Evolutionary conservation across 2,888 invertebrate species (phyloP).

Genomic region (Volucella zonaria): DNA sequence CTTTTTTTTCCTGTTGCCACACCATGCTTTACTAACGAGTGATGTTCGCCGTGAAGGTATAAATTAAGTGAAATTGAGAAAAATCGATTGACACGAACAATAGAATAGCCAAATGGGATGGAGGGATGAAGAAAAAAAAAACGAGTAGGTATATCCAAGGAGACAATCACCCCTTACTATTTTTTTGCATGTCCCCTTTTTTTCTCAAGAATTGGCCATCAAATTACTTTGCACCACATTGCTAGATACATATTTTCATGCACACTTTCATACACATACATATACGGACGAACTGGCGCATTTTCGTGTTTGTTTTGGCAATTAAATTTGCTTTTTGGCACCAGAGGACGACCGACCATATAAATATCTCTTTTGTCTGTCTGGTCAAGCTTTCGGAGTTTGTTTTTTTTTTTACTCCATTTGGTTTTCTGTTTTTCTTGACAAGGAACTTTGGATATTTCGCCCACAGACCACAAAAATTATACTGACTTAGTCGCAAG

Average conservation of each 20-base stretch:
- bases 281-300: background rate
- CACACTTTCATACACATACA: background rate
- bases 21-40: conserved; percentile 57
- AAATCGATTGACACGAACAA: conserved; percentile 71
- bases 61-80: conserved; percentile 66
- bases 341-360: conserved; percentile 53
- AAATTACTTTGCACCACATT: conserved; percentile 67
- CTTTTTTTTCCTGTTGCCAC: conserved; percentile 1
- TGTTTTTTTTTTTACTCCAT: too few species aligned
- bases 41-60: conserved; percentile 49
- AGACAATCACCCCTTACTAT: conserved; percentile 36
- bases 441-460: too few species aligned
- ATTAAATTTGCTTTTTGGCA: conserved; percentile 51
- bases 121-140: conserved; percentile 6
- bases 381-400: too few species aligned
- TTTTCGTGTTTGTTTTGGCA: conserved; percentile 69
- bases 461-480: too few species aligned
- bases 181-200: background rate
- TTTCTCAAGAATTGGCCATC: conserved; percentile 46
- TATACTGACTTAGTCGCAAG: too few species aligned
- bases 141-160: background rate
- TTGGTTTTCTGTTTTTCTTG: too few species aligned
- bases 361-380: conserved; percentile 59
- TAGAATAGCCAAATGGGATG: conserved; percentile 15
- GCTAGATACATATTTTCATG: conserved; percentile 4